Base-by-base conservation (phyloP, 2,888 invertebrate genomes). In the Drosophila infuscata region DNA sequence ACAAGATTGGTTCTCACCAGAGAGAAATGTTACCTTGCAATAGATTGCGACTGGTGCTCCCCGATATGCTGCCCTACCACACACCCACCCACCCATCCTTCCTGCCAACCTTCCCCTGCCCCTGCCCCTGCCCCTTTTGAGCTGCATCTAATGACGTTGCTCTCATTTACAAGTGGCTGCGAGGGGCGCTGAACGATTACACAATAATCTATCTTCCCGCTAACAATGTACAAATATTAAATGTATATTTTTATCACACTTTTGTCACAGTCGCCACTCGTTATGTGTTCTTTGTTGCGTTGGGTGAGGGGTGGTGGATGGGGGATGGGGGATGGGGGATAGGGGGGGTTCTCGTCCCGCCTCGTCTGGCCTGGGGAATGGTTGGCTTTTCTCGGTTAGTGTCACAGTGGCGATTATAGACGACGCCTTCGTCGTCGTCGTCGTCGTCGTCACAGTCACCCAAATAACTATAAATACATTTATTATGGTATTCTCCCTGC, bases 151-250 rank as follows among this genome's bases (percentile, higher is more conserved):
- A 67, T 78, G 68, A 73, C 20, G 33, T 49, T 48, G 64, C 36
- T 56, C 56, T 52, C 41, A 29, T 41, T 56, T 43, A 20, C 30
- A n/a, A 51, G 11, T 29, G 30, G 51, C 36, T 30, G 51, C 56
- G 49, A 63, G 81, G 60, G 71, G 64, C 17, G 58, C 61, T 66
- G 51, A 66, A 75, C 71, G 85, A 81, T 86, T 87, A 83, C 88
- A 88, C 86, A 87, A 87, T 81, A 62, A 79, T 88, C 79, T 79
- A 83, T 87, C 90, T 89, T 89, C 81, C 90, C 75, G 83, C 90
- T 89, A 87, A 87, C 86, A 89, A 87, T 87, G 83, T 85, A 85
- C 88, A 89, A 89, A 87, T 89, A 87, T 89, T 79, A 87, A 89
- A 89, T 89, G 86, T 88, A 85, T 87, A 87, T 87, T 88, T 87